A percentile compares a stretch with the other conserved stretches of the same genome.
These are phyloP conservation scores for Chloromyia formosa DNA, from an alignment of 2,888 invertebrate genomes.

Conservation along the genomic window DNA sequence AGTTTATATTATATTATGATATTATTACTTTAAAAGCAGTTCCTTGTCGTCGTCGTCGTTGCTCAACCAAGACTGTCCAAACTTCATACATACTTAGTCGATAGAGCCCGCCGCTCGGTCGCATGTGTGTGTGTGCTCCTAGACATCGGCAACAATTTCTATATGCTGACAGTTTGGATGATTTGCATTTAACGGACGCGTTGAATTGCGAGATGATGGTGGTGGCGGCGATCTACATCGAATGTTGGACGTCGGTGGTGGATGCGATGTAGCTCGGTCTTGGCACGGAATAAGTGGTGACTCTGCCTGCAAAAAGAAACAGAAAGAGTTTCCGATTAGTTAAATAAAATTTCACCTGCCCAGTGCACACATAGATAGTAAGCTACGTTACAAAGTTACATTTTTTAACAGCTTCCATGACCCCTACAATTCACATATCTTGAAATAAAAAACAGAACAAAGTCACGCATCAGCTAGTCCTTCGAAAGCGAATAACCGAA, in stretches of 20 bases:
- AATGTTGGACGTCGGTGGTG: conserved; percentile 19
- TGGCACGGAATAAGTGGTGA: conserved; percentile 48
- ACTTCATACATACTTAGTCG: no score
- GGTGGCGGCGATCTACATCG: conserved; percentile 43
- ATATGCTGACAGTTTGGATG: conserved; percentile 27
- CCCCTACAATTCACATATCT: neutral
- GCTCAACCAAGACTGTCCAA: no score
- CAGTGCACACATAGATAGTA: no score
- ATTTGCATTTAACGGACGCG: conserved; percentile 41
- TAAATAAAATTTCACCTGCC: conserved; percentile 1
- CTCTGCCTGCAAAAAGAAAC: conserved; percentile 42
- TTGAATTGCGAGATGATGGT: neutral
- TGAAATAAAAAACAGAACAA: neutral
- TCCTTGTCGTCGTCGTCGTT: no score
- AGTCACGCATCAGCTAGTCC: no score
- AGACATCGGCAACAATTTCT: no score
- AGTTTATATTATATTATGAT: no score
- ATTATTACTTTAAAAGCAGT: no score
- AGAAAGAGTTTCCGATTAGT: neutral
- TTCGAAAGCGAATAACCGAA: neutral
- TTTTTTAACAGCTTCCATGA: conserved; percentile 10
- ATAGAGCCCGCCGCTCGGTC: no score
- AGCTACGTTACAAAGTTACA: conserved; percentile 26
- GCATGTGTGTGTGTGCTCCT: no score
- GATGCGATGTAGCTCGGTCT: conserved; percentile 32